Evolutionary conservation across 2,113 vertebrate species (phyloP).

Genomic region (Rhadina sibilatrix): DNA sequence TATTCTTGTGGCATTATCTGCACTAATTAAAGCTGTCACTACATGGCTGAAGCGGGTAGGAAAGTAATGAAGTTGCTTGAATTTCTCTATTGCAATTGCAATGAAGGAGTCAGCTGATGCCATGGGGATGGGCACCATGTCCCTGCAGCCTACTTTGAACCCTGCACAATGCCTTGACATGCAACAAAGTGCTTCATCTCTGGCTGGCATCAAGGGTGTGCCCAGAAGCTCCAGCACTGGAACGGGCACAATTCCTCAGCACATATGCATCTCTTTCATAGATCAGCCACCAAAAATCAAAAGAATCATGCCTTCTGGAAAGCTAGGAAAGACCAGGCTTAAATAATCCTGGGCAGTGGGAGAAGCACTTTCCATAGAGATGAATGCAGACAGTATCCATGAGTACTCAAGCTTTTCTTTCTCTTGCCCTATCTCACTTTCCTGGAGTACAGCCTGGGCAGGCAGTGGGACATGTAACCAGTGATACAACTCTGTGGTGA

Average conservation of each 20-base stretch:
- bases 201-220: not conserved
- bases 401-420: not conserved
- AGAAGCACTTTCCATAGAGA: not conserved
- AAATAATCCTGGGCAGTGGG: not conserved
- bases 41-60: not conserved
- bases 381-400: not conserved
- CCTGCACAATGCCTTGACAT: not conserved
- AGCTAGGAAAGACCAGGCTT: not conserved
- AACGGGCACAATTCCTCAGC: not conserved
- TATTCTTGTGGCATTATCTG: slow-evolving; percentile 47
- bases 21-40: slow-evolving; percentile 25
- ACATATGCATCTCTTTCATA: not conserved
- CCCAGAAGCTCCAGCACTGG: not conserved
- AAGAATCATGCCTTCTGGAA: not conserved
- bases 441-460: not conserved
- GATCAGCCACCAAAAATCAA: not conserved
- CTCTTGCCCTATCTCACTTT: not conserved
- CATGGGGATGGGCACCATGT: accelerated
- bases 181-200: not conserved
- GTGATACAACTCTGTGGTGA: not conserved
- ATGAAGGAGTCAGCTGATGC: not conserved
- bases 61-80: not conserved
- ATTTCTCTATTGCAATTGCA: not conserved
- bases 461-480: not conserved
- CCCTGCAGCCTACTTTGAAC: accelerated